Base-by-base conservation (phyloP, 2,113 vertebrate species). In the Galeopterus variegatus region DNA sequence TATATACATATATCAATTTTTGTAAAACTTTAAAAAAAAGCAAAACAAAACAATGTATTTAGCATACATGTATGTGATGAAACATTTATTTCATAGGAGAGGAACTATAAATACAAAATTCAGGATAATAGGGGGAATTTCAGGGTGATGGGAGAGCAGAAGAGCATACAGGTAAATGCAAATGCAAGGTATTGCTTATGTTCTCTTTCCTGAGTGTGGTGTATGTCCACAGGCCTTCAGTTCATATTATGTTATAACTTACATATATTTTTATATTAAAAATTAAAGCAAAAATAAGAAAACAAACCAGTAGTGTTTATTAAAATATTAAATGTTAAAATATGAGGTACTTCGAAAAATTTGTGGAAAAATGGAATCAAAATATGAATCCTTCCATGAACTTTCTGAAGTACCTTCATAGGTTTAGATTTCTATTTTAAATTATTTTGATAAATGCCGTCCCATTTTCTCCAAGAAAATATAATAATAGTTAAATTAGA, bases 21-120 rank as follows among this genome's bases (percentile, higher is more conserved):
- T 45, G 50, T 80, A 86, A 97, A 96, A 92, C 33, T 80, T 80
- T 67, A 80, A 60, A 13, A 73, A 56, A 26, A 91, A 88, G 48
- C 50, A 92, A 89, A 92, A 60, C 45, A 70, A 41, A 92, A 76
- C 24, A 80, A 81, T 65, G 84, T 58, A 95, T 72, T 85, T 81
- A 45, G 11, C 58, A 73, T 5, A 81, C 2, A 85, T 23, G 75
- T 31, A 67, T 36, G 5, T 88, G 21, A 80, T 18, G 2, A 96
- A 89, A 72, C 2, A 72, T 70, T 73, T 93, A 19, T 75, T 90
- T 84, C 80, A 90, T 33, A 52, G 31, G 13, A 80, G 5, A 26
- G 11, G 19, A 87, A 45, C 64, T 48, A 75, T 50, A 95, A 95
- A 80, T 65, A 36, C 23, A 84, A 88, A 81, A 60, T 8, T 85